Percentiles rank a stretch among this genome's conserved stretches.
Evolutionary conservation across 2,797 vertebrate species (phyloP).

Genomic region (Mormyrops attenuatus): DNA sequence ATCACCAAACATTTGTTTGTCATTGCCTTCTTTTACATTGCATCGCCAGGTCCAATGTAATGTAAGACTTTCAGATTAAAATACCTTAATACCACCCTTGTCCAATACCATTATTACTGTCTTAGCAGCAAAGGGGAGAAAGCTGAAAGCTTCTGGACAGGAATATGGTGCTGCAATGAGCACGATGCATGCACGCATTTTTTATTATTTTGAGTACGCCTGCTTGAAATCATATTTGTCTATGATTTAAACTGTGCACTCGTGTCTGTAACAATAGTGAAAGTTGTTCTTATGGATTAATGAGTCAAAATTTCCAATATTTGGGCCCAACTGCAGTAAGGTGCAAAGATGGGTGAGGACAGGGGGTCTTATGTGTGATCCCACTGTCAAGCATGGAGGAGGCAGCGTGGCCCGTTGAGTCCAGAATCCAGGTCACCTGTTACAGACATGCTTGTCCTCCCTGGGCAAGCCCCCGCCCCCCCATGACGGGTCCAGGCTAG

Average conservation of each 20-base stretch:
- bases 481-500: neutral
- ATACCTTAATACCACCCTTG: neutral
- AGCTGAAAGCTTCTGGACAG: neutral
- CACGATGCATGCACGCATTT: neutral
- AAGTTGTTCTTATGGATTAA: neutral
- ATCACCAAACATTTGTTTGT: neutral
- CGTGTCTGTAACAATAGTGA: neutral
- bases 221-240: neutral
- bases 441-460: neutral
- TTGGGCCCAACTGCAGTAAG: neutral
- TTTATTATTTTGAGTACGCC: neutral
- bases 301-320: neutral
- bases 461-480: neutral
- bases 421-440: neutral
- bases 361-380: neutral
- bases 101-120: neutral
- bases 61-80: neutral
- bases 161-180: neutral
- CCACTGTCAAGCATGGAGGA: neutral
- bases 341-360: neutral
- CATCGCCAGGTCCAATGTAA: neutral
- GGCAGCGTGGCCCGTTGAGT: neutral
- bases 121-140: neutral
- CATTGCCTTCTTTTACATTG: neutral
- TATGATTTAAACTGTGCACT: neutral